Base-by-base conservation (phyloP, 1,140 invertebrate genomes). In the Camponotus pennsylvanicus region DNA sequence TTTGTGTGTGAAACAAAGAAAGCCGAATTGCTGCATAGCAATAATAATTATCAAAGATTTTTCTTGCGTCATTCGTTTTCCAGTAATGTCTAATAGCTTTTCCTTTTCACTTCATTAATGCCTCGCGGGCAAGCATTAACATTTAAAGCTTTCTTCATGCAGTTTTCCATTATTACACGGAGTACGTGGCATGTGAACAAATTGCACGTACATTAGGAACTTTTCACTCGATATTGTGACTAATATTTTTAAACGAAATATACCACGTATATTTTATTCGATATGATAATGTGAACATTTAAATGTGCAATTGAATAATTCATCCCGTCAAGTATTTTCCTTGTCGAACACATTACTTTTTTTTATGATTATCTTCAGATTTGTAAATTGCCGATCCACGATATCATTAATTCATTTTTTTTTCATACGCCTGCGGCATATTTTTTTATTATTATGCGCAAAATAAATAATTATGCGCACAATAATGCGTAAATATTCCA, bases 231-330 rank as follows among this genome's bases (percentile, higher is more conserved):
- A 83, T 83, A 34, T 11, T 2, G 40, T 45, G 55, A 83, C 75
- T 75, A 83, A 83, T 83, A 83, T 83, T 75, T 83, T 61, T 32
- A 49, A 83, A 61, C 27, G 18, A 73, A 73, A 82, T 70, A 42
- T 3, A 13, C 40, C 45, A 45, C 18, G 21, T 27, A n/a, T 49
- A 37, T 83, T 75, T 73, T 18, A 83, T 61, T 75, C 18, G 40
- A 32, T 45, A 37, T 59, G 52, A 13, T 40, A 40, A 21, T 69
- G 3, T 42, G 42, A 45, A 6, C 2, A 45, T 37, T n/a, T 11
- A 59, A 45, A 7, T 37, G 15, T 42, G 21, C 13, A 21, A 13
- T 15, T 73, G 40, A 49, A 83, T 83, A 83, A 83, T 49, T 49
- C 32, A 64, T 59, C 11, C 13, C 18, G n/a, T 55, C 7, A 71